These are phyloP conservation scores for Bombus turneri DNA, from an alignment of 1,140 invertebrate genomes.

Conservation along the genomic window DNA sequence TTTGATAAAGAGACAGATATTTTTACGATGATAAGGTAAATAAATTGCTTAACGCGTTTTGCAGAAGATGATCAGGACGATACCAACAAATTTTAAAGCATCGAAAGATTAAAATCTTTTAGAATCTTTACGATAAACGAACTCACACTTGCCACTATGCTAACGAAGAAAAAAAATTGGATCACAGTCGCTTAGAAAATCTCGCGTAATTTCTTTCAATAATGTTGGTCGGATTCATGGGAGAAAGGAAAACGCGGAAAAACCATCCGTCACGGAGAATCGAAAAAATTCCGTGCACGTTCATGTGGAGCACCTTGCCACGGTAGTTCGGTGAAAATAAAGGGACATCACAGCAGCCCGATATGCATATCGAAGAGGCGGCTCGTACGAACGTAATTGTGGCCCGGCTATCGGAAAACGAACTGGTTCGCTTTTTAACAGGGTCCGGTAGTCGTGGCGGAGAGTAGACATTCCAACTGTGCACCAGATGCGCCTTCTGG, in stretches of 20 bases:
- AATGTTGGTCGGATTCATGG: not conserved
- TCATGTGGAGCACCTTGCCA: not conserved
- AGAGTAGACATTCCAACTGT: conserved; percentile 30
- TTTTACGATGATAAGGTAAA: too few relatives aligned
- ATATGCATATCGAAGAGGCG: conserved; percentile 1
- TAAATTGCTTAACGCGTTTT: too few relatives aligned
- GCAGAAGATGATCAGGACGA: not conserved
- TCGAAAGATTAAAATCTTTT: not conserved
- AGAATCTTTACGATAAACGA: not conserved
- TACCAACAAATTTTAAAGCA: not conserved
- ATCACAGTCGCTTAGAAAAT: too few relatives aligned
- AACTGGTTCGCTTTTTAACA: conserved; percentile 45
- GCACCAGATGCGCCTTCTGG: conserved; percentile 44
- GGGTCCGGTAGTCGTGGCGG: not conserved
- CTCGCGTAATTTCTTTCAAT: not conserved
- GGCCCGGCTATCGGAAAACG: conserved; percentile 41
- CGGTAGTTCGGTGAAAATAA: conserved; percentile 7
- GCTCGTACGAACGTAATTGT: conserved; percentile 25
- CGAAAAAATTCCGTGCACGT: not conserved
- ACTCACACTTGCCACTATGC: not conserved
- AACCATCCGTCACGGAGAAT: not conserved
- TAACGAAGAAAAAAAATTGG: not conserved
- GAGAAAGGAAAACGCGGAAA: not conserved
- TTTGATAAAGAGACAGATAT: too few relatives aligned
- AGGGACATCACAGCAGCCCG: not conserved